phyloP scores from a whole-genome alignment of 1,140 invertebrate species.

The Trichonephila clavipes region DNA sequence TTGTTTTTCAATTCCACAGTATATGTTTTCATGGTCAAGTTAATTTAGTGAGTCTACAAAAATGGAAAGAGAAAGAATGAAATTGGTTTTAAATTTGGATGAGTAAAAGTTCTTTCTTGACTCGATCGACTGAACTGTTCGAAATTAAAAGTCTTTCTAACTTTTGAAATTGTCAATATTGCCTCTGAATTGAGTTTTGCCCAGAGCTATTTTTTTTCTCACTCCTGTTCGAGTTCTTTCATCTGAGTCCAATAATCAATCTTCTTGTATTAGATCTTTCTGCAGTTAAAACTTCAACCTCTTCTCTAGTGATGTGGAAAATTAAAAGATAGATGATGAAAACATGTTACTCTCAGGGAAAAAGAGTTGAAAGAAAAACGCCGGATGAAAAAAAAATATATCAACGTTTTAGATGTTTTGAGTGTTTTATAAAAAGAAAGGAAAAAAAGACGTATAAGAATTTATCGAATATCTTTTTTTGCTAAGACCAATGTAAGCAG shows the following conservation, averaged over 20 bases:
- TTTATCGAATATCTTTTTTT: no score
- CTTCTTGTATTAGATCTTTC: not conserved
- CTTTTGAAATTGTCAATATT: not conserved
- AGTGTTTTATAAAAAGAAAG: no score
- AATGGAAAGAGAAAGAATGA: no score
- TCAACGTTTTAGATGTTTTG: no score
- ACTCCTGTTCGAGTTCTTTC: not conserved
- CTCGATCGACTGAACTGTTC: not conserved
- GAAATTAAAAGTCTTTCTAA: constrained; percentile 13
- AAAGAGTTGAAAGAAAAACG: no score
- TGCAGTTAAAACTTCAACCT: not conserved
- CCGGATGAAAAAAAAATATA: no score
- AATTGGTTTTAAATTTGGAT: not conserved
- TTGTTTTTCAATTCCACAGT: no score
- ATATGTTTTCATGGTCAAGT: no score
- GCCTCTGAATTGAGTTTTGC: not conserved
- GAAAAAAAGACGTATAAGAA: no score
- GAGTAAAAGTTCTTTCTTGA: not conserved
- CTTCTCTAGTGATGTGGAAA: constrained; percentile 8
- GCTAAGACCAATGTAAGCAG: no score
- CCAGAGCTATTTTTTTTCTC: not conserved
- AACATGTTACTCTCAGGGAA: not conserved
- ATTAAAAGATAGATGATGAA: not conserved
- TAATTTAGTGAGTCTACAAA: no score
- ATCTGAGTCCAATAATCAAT: constrained; percentile 1